These are phyloP conservation scores for Brienomyrus brachyistius DNA, from an alignment of 2,113 vertebrate genomes.

Conservation along the genomic window DNA sequence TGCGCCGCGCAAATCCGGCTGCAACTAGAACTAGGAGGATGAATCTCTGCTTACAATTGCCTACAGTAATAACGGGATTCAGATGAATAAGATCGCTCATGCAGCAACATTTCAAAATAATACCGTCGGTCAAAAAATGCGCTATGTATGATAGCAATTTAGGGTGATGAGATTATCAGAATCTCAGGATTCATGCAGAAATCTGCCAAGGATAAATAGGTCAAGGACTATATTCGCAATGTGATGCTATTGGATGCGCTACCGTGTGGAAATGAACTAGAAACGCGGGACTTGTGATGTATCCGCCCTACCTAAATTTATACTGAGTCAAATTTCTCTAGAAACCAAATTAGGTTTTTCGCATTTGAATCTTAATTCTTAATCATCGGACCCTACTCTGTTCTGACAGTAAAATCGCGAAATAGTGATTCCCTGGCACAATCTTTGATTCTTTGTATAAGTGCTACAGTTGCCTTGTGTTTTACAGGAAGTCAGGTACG, in stretches of 20 bases:
- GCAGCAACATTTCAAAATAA: neutral
- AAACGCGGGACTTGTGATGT: neutral
- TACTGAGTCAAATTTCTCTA: neutral
- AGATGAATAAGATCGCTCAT: neutral
- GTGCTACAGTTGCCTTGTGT: neutral
- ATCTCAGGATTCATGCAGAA: neutral
- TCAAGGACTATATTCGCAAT: neutral
- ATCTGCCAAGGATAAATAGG: neutral
- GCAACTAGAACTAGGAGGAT: neutral
- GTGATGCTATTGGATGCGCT: neutral
- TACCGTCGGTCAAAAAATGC: neutral
- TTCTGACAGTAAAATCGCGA: neutral
- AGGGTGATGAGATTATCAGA: neutral
- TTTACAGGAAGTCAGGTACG: neutral
- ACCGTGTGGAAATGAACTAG: neutral
- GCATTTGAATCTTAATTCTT: neutral
- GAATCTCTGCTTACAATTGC: neutral
- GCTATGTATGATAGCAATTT: neutral
- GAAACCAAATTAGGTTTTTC: neutral
- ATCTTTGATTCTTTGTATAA: neutral
- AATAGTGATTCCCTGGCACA: neutral
- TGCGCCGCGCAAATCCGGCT: neutral
- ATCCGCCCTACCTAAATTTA: neutral
- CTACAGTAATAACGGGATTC: neutral
- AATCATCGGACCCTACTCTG: neutral